A percentile compares a stretch with the other conserved stretches of the same genome.
These are phyloP conservation scores for Eristalis pertinax DNA, from an alignment of 2,888 invertebrate genomes.

Conservation along the genomic window DNA sequence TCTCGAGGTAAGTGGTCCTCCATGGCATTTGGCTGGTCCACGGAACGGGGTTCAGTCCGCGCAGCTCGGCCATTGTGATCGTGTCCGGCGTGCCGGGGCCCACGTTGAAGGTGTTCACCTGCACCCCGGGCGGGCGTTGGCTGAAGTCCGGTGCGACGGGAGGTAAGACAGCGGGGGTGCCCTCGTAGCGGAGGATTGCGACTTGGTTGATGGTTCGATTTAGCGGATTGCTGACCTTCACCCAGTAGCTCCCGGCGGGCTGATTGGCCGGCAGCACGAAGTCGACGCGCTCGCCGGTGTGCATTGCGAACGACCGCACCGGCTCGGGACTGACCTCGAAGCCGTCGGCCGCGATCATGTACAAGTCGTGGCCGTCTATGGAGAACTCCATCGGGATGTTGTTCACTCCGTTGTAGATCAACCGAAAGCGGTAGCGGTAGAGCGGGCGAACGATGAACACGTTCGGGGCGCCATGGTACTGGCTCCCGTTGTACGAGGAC, in stretches of 20 bases:
- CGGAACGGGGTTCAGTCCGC: not conserved
- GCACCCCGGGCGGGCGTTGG: constrained; percentile 15
- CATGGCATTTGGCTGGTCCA: not conserved
- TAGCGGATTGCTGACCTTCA: constrained; percentile 76
- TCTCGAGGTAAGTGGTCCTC: constrained; percentile 14
- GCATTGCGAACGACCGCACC: constrained; percentile 77
- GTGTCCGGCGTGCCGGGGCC: constrained; percentile 4
- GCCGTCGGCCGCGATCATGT: constrained; percentile 78
- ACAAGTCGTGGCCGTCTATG: constrained; percentile 77
- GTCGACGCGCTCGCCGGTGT: constrained; percentile 78
- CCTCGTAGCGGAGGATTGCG: constrained; percentile 77
- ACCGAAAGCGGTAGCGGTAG: constrained; percentile 77
- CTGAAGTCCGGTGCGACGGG: not conserved
- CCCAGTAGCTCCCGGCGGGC: constrained; percentile 77
- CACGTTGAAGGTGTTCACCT: constrained; percentile 20
- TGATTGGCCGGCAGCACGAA: constrained; percentile 78
- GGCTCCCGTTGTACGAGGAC: constrained; percentile 62
- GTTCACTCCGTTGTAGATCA: constrained; percentile 77
- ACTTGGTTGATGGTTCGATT: constrained; percentile 75
- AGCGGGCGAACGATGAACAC: constrained; percentile 75
- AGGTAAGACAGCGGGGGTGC: constrained; percentile 63
- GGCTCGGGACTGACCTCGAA: constrained; percentile 77
- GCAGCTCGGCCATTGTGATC: constrained; percentile 13
- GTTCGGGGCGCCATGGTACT: constrained; percentile 12
- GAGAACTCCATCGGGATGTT: constrained; percentile 77